These are phyloP conservation scores for Pterostichus niger DNA, from an alignment of 2,888 invertebrate species.

Conservation along the genomic window DNA sequence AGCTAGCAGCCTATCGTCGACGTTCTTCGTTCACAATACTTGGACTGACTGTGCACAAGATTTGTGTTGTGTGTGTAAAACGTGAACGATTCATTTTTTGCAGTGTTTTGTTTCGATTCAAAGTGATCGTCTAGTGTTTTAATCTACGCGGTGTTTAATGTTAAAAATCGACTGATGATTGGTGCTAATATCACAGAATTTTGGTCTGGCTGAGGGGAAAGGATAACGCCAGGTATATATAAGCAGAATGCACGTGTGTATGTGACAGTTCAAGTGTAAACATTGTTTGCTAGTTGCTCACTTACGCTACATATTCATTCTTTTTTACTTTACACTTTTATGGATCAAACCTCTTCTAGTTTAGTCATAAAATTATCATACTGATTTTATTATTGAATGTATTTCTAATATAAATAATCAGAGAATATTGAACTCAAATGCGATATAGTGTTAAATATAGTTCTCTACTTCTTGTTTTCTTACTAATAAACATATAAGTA, in stretches of 20 bases:
- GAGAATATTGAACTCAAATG: conserved; percentile 44
- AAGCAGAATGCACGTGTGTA: conserved; percentile 52
- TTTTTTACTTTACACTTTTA: conserved; percentile 21
- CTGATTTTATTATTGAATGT: conserved; percentile 5
- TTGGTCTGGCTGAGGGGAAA: conserved; percentile 48
- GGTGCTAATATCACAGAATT: conserved; percentile 53
- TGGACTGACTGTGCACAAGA: conserved; percentile 45
- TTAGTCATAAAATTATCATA: conserved; percentile 1
- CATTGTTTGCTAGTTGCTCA: conserved; percentile 40
- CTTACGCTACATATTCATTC: background rate
- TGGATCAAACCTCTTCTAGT: conserved; percentile 21
- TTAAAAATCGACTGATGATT: conserved; percentile 58
- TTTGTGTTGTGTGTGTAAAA: conserved; percentile 51
- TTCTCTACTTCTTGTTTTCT: conserved; percentile 1
- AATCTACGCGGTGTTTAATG: conserved; percentile 22
- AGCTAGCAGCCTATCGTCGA: conserved; percentile 54
- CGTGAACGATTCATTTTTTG: conserved; percentile 19
- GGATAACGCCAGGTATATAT: conserved; percentile 56
- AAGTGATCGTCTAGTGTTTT: conserved; percentile 21
- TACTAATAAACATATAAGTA: conserved; percentile 1
- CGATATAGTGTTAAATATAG: conserved; percentile 35
- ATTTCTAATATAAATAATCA: conserved; percentile 21
- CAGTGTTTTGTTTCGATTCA: conserved; percentile 43
- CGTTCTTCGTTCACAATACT: conserved; percentile 47
- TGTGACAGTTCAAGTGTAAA: conserved; percentile 59